Base-by-base conservation (phyloP, 2,888 invertebrate species). In the Chirona hameri region DNA sequence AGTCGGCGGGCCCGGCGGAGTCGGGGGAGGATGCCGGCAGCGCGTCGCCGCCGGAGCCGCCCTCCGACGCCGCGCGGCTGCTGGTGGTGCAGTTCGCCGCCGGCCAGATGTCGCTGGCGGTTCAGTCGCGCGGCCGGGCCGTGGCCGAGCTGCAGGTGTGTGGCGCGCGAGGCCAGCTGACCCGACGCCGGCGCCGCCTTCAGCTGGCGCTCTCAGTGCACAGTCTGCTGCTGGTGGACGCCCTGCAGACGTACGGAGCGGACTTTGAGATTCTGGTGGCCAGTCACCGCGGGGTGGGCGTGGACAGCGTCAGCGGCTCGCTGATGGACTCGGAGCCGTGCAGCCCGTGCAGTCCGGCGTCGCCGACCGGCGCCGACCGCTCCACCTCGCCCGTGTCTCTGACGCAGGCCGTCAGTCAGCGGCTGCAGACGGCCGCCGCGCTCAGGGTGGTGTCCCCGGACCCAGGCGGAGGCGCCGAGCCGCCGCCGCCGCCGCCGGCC, bases 221-320 rank as follows among this genome's bases (percentile, higher is more conserved):
- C 89, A 96, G 97, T 86, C 90, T 98, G 85, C 90, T 98, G 83
- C 89, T 98, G 82, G 98, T 96, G 5, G 98, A 98, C 90, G 98
- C 98, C 81, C 90, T 98, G 88, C 98, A 98, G 89, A 96, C 96
- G 27, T 96, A 95, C 88, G 98, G 98, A 0, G 94, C 94, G 0
- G 98, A 98, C 90, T 98, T 97, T 89, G 98, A 98, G 88, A 90
- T 98, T 82, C 90, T 98, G 15, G 93, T 97, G 27, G 98, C 98
- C 52, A 97, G 97, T 88, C 98, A 98, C 88, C 95, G 95, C 87
- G 96, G 97, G 88, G 94, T 98, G 48, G 48, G 95, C 9, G 95
- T 98, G 94, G 97, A 98, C 89, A 96, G 95, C 84, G 92, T 94
- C 85, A 97, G 97, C 84, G 97, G 98, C 82, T 96, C 96, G 88